Percentiles rank a stretch among this genome's conserved stretches.
Evolutionary conservation across 2,797 vertebrate species (phyloP).

Genomic region (Alauda arvensis): DNA sequence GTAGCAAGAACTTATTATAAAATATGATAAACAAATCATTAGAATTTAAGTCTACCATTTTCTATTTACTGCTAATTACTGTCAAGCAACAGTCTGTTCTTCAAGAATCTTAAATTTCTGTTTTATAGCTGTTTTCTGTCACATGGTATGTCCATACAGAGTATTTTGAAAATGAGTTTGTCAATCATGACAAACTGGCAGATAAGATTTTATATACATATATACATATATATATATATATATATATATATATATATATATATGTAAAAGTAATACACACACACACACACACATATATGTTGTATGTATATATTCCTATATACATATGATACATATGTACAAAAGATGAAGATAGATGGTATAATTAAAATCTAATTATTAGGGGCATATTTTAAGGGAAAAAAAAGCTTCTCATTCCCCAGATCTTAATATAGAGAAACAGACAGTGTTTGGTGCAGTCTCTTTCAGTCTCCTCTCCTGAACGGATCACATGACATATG

Average conservation of each 20-base stretch:
- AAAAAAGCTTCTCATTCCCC: background rate
- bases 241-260: no score
- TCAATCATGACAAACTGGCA: background rate
- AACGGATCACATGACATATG: background rate
- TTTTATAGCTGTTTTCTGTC: background rate
- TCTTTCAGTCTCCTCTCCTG: background rate
- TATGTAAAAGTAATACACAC: background rate
- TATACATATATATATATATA: background rate
- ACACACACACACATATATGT: no score
- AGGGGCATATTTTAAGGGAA: background rate
- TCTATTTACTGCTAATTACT: background rate
- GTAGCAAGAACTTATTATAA: background rate
- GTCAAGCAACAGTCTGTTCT: background rate
- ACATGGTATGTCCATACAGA: background rate
- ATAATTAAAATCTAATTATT: constrained; percentile 37
- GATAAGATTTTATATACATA: background rate
- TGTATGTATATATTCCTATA: no score
- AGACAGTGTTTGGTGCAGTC: background rate
- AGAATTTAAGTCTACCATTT: background rate
- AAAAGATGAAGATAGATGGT: background rate
- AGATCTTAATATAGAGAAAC: background rate
- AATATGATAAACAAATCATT: background rate
- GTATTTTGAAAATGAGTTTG: background rate
- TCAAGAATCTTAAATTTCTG: background rate
- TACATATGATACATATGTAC: no score